phyloP scores from a whole-genome alignment of 2,888 invertebrate species.

The Xylocampa areola region DNA sequence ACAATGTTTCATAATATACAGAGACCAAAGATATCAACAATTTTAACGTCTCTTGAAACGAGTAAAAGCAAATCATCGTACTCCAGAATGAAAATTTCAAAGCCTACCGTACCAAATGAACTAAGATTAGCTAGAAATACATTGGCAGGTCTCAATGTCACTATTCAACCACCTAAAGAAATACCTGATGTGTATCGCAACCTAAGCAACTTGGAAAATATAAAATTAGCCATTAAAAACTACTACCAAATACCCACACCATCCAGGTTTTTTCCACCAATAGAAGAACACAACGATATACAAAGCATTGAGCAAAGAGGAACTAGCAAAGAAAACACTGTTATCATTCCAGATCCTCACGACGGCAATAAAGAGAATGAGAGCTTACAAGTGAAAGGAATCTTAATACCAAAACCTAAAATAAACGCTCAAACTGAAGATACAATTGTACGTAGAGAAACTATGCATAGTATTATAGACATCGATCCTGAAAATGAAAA shows the following conservation, averaged over 20 bases:
- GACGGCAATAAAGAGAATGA: slow-evolving; percentile 49
- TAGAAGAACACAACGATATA: slow-evolving; percentile 62
- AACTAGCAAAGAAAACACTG: slow-evolving; percentile 58
- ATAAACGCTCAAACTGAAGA: slow-evolving; percentile 7
- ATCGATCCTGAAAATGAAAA: slow-evolving; percentile 64
- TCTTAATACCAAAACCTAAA: slow-evolving; percentile 57
- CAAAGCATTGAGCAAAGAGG: slow-evolving; percentile 61
- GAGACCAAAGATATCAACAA: slow-evolving; percentile 72
- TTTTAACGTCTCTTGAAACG: slow-evolving; percentile 69
- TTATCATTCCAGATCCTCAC: slow-evolving; percentile 61
- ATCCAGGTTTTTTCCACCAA: slow-evolving; percentile 72
- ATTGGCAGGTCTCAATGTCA: slow-evolving; percentile 54
- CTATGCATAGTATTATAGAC: slow-evolving; percentile 40
- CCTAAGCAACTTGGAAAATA: slow-evolving; percentile 34
- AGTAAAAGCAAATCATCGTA: slow-evolving; percentile 63
- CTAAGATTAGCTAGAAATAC: slow-evolving; percentile 67
- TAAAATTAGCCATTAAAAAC: slow-evolving; percentile 60
- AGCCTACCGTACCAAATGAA: slow-evolving; percentile 63
- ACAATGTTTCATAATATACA: slow-evolving; percentile 68
- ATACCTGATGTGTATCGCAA: slow-evolving; percentile 10
- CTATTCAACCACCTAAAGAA: slow-evolving; percentile 36
- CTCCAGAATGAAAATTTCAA: slow-evolving; percentile 61
- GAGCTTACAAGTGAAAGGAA: slow-evolving; percentile 61
- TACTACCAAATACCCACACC: slow-evolving; percentile 64
- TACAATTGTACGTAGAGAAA: slow-evolving; percentile 19